Evolutionary conservation across 2,797 vertebrate genomes (phyloP).

Genomic region (Sphaeramia orbicularis): DNA sequence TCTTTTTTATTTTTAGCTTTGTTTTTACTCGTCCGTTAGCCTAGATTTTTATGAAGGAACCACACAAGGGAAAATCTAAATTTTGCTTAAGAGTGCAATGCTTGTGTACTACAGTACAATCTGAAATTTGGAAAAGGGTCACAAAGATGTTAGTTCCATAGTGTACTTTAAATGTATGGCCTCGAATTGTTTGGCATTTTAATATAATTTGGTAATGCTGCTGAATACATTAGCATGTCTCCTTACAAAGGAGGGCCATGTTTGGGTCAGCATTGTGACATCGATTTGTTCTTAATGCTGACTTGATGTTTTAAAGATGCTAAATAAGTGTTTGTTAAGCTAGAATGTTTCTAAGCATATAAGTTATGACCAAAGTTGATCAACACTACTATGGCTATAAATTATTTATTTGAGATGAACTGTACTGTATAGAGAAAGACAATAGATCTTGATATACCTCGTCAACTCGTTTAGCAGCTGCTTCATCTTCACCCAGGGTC

Average conservation of each 20-base stretch:
- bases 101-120: constrained; percentile 83
- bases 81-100: constrained; percentile 81
- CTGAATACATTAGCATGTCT: constrained; percentile 72
- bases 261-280: constrained; percentile 64
- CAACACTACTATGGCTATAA: constrained; percentile 87
- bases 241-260: constrained; percentile 75
- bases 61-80: constrained; percentile 80
- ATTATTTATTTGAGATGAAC: constrained; percentile 87
- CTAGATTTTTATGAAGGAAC: constrained; percentile 84
- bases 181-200: constrained; percentile 79
- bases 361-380: constrained; percentile 87
- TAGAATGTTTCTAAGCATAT: constrained; percentile 86
- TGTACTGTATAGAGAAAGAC: constrained; percentile 87
- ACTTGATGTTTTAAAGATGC: constrained; percentile 77
- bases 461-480: constrained; percentile 86
- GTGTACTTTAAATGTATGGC: constrained; percentile 74
- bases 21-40: constrained; percentile 69
- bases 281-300: constrained; percentile 65
- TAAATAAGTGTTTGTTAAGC: constrained; percentile 84
- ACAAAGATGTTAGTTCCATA: constrained; percentile 77
- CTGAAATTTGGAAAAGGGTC: constrained; percentile 76
- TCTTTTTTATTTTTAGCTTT: constrained; percentile 11
- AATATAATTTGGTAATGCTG: constrained; percentile 78
- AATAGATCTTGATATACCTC: constrained; percentile 87
- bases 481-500: constrained; percentile 85